Percentiles rank a stretch among this genome's conserved stretches.
Conservation (phyloP, 2,888 invertebrate species). For the Nebria salina region DNA sequence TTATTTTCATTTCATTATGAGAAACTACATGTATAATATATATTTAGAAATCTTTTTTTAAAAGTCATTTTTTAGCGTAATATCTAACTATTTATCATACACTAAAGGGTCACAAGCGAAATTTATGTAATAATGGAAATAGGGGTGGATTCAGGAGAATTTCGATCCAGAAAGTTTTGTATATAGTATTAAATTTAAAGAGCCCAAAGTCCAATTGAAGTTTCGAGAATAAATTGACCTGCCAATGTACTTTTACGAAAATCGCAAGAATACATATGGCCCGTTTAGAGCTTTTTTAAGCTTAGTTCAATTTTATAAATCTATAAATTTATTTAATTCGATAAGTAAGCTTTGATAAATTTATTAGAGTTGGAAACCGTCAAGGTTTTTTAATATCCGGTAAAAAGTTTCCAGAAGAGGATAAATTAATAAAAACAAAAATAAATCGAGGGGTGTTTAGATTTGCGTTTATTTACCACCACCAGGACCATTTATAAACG, state of each 20-base stretch:
- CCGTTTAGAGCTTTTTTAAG: neutral
- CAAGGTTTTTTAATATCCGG: neutral
- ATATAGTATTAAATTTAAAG: too few relatives aligned
- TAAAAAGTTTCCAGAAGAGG: neutral
- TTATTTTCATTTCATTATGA: slow-evolving; percentile 28
- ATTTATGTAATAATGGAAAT: too few relatives aligned
- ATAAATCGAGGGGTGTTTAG: neutral
- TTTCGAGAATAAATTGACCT: too few relatives aligned
- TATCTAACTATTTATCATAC: too few relatives aligned
- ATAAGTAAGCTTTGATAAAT: neutral
- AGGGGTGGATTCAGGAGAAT: too few relatives aligned
- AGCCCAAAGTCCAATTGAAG: too few relatives aligned
- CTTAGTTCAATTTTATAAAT: neutral
- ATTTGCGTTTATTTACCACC: neutral
- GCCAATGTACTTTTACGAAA: too few relatives aligned
- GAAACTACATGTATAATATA: neutral
- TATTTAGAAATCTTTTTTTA: neutral
- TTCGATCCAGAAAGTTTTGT: too few relatives aligned
- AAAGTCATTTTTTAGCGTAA: too few relatives aligned
- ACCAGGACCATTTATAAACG: neutral
- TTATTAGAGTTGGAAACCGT: neutral
- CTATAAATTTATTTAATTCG: neutral
- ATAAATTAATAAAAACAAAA: neutral
- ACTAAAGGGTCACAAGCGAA: too few relatives aligned
- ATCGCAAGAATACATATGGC: too few relatives aligned